Percentiles rank a stretch among this genome's conserved stretches.
These are phyloP conservation scores for Xylocopa sonorina DNA, from an alignment of 1,140 invertebrate genomes.

Conservation along the genomic window DNA sequence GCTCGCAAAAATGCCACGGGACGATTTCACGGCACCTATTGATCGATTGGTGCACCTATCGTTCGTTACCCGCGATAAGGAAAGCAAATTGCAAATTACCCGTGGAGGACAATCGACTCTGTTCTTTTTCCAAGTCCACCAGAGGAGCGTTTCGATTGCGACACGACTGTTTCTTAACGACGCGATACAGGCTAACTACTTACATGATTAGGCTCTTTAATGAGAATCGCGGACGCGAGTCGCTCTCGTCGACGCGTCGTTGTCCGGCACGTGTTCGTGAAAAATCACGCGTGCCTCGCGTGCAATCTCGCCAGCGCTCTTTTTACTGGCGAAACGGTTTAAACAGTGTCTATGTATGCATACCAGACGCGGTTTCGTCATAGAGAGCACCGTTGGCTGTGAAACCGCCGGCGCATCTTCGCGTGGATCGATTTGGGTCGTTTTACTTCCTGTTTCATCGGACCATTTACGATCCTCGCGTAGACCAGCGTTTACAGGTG, in stretches of 20 bases:
- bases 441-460: conserved; percentile 1
- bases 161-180: conserved; percentile 11
- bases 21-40: no score
- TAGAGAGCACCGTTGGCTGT: neutral
- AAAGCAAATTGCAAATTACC: no score
- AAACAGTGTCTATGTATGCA: neutral
- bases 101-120: neutral
- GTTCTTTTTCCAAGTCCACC: no score
- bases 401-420: no score
- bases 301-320: neutral
- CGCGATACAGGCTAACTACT: neutral
- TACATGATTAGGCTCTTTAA: neutral
- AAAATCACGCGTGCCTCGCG: conserved; percentile 24
- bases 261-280: neutral
- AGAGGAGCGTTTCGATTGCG: neutral
- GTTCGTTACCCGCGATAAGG: no score
- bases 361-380: neutral
- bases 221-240: neutral
- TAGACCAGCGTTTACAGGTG: conserved; percentile 2
- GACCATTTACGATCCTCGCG: conserved; percentile 16
- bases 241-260: neutral
- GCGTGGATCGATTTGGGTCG: conserved; percentile 14
- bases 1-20: no score
- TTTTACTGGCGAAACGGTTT: neutral
- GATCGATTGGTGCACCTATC: no score